These are phyloP conservation scores for Nysson spinosus DNA, from an alignment of 2,888 invertebrate genomes.

Conservation along the genomic window DNA sequence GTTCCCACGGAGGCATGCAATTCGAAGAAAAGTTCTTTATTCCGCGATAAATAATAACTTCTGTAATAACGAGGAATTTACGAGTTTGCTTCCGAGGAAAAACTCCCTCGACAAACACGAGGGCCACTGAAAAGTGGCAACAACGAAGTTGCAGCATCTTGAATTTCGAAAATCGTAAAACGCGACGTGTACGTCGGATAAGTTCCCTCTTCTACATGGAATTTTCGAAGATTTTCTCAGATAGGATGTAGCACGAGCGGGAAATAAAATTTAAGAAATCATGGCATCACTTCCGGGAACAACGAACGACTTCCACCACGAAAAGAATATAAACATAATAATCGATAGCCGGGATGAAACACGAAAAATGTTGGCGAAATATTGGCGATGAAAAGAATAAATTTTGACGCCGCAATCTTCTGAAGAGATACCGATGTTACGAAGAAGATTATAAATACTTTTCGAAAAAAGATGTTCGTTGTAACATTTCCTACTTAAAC, in stretches of 20 bases:
- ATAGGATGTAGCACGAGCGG: constrained; percentile 10
- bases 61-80: constrained; percentile 22
- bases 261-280: constrained; percentile 8
- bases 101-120: constrained; percentile 2
- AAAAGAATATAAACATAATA: too few relatives aligned
- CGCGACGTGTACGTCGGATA: not conserved
- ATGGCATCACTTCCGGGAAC: constrained; percentile 6
- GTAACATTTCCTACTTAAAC: too few relatives aligned
- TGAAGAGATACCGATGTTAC: too few relatives aligned
- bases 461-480: too few relatives aligned
- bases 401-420: too few relatives aligned
- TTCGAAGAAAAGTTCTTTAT: not conserved
- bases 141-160: constrained; percentile 6
- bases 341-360: too few relatives aligned
- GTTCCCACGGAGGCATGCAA: not conserved
- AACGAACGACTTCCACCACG: too few relatives aligned
- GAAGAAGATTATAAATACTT: too few relatives aligned
- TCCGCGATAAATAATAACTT: constrained; percentile 26
- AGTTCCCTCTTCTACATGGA: constrained; percentile 1
- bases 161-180: constrained; percentile 30
- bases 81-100: not conserved
- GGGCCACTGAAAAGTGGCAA: not conserved
- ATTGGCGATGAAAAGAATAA: too few relatives aligned
- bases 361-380: too few relatives aligned
- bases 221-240: constrained; percentile 15